A percentile compares a stretch with the other conserved stretches of the same genome.
Conservation (phyloP, 2,797 vertebrate genomes). For the Gallinago nigripennis region DNA sequence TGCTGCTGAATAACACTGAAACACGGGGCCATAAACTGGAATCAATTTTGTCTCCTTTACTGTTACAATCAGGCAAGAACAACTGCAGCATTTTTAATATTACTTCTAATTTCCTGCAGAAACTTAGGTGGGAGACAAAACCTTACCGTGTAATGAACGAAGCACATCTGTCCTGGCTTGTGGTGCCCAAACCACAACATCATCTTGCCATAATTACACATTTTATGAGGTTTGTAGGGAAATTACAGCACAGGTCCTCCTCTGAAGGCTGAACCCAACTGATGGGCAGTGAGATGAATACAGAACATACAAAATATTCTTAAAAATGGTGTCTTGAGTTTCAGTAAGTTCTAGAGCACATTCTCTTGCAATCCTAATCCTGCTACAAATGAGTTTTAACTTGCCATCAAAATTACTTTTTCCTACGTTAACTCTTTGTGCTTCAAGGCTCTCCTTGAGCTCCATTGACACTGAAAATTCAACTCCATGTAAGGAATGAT, state of each 20-base stretch:
- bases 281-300: neutral
- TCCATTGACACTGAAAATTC: neutral
- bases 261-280: conserved; percentile 18
- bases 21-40: neutral
- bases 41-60: conserved; percentile 48
- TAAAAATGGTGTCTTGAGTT: neutral
- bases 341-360: conserved; percentile 5
- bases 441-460: neutral
- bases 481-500: neutral
- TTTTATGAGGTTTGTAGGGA: conserved; percentile 46
- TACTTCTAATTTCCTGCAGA: conserved; percentile 60
- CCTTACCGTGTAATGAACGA: conserved; percentile 24
- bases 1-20: neutral
- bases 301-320: neutral
- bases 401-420: neutral
- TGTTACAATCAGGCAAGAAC: conserved; percentile 15
- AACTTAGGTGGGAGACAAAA: conserved; percentile 35
- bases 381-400: neutral
- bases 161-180: neutral
- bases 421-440: neutral
- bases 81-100: conserved; percentile 50
- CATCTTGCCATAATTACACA: neutral
- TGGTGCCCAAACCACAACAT: neutral
- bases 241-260: conserved; percentile 38
- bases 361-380: neutral